Evolutionary conservation across 2,797 vertebrate species (phyloP).

Genomic region (Steatocranus sp.): DNA sequence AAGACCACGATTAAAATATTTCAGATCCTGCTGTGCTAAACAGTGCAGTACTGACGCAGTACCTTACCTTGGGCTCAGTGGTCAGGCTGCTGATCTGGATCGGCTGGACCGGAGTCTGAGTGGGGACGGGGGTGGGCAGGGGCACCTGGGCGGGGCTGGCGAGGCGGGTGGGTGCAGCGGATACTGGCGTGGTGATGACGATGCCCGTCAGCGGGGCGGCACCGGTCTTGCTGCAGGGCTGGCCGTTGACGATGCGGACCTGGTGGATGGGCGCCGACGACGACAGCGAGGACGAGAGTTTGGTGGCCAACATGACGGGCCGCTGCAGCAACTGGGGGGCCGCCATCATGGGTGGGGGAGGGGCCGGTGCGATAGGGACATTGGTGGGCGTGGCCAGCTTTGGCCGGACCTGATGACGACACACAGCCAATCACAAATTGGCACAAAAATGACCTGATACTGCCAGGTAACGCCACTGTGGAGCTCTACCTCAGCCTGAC

Average conservation of each 20-base stretch:
- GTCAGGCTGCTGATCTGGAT: constrained; percentile 95
- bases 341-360: constrained; percentile 97
- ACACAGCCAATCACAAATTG: constrained; percentile 28
- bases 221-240: constrained; percentile 84
- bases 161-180: constrained; percentile 73
- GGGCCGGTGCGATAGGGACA: constrained; percentile 95
- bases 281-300: constrained; percentile 86
- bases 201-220: constrained; percentile 92
- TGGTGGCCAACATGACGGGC: constrained; percentile 94
- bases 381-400: constrained; percentile 90
- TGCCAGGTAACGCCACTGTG: constrained; percentile 42
- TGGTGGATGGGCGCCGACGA: constrained; percentile 94
- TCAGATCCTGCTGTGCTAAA: neutral
- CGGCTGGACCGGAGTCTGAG: constrained; percentile 73
- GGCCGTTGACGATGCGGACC: constrained; percentile 95
- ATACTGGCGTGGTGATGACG: constrained; percentile 87
- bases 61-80: constrained; percentile 85
- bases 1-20: neutral
- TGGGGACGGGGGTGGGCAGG: neutral
- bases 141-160: constrained; percentile 53
- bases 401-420: constrained; percentile 84
- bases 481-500: constrained; percentile 21
- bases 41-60: neutral
- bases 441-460: neutral
- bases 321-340: constrained; percentile 95